Conservation (phyloP, 1,140 invertebrate genomes). For the Drosophila subobscura region DNA sequence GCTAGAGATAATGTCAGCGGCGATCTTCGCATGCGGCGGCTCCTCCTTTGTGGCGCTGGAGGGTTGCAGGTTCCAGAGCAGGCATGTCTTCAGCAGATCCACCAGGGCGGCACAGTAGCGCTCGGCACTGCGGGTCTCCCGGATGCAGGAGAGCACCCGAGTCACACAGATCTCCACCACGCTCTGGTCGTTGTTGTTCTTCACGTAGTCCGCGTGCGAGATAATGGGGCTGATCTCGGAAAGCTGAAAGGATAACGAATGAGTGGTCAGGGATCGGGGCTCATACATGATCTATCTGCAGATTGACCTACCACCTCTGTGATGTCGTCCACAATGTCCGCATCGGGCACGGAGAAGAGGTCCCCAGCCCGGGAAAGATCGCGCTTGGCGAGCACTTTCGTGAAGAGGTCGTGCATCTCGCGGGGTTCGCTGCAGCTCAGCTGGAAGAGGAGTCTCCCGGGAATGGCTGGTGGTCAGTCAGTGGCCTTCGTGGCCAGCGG, state of each 20-base stretch:
- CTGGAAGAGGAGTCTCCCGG: slow-evolving; percentile 20
- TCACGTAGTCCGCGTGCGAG: slow-evolving; percentile 90
- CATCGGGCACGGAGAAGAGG: slow-evolving; percentile 94
- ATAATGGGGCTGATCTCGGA: slow-evolving; percentile 91
- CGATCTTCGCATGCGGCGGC: slow-evolving; percentile 97
- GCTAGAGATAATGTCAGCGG: slow-evolving; percentile 96
- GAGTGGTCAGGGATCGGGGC: background rate
- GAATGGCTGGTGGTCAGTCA: slow-evolving; percentile 15
- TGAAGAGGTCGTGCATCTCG: slow-evolving; percentile 93
- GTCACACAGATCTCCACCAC: slow-evolving; percentile 97
- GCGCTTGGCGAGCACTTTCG: slow-evolving; percentile 92
- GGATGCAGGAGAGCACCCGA: slow-evolving; percentile 93
- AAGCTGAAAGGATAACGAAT: slow-evolving; percentile 81
- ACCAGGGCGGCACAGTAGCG: slow-evolving; percentile 93
- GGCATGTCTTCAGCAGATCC: slow-evolving; percentile 92
- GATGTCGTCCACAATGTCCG: slow-evolving; percentile 93
- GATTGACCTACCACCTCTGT: slow-evolving; percentile 89
- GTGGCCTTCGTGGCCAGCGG: slow-evolving; percentile 1
- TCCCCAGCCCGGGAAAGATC: slow-evolving; percentile 96
- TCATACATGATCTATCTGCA: background rate
- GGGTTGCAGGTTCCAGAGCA: slow-evolving; percentile 94
- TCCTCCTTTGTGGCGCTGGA: slow-evolving; percentile 90
- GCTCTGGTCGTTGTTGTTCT: slow-evolving; percentile 95
- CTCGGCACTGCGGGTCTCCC: slow-evolving; percentile 94
- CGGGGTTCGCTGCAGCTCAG: background rate